Evolutionary conservation across 2,113 vertebrate species (phyloP), one percentile per base, ranked within the genome.

Genomic region (Pampusana beccarii): DNA sequence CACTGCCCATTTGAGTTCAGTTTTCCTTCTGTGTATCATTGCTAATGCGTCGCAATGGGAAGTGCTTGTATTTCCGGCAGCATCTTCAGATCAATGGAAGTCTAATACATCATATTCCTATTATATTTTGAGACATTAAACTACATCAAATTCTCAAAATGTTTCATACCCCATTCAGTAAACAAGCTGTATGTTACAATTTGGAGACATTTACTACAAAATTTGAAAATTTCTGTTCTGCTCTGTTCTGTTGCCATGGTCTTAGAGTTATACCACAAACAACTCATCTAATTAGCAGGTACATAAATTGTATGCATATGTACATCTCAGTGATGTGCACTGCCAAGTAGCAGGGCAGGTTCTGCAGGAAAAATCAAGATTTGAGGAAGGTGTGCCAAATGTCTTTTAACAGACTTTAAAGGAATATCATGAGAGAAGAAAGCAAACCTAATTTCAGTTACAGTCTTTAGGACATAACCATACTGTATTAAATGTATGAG

Each of bases 351-450:
- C 53, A 77, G 51, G 33, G 74, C 93, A 90, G 81, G 94, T 91
- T 95, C 71, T 83, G 31, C 93, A 82, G 78, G 91, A 92, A 94
- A 80, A 82, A 66, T 36, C 25, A 40, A 42, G 25, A 75, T 85
- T 44, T 75, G 50, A 33, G 48, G 26, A 61, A 81, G 65, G 53
- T 79, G 65, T 87, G 80, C 29, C 61, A 87, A 84, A 54, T 10
- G 31, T 28, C 29, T 56, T 88, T 91, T 80, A 89, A 58, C 15
- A 79, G 57, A 26, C 25, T 50, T 78, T 69, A 34, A 65, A 73
- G 38, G 34, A n/a, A 34, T 36, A 72, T 14, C 7, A 4, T 31
- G 29, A 69, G 34, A 74, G 50, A 70, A 74, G 50, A 65, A 81
- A 80, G 17, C 38, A 75, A 56, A 20, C 1, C 4, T 31, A 2